Evolutionary conservation across 2,113 vertebrate species (phyloP).

Genomic region (Ifrita kowaldi): DNA sequence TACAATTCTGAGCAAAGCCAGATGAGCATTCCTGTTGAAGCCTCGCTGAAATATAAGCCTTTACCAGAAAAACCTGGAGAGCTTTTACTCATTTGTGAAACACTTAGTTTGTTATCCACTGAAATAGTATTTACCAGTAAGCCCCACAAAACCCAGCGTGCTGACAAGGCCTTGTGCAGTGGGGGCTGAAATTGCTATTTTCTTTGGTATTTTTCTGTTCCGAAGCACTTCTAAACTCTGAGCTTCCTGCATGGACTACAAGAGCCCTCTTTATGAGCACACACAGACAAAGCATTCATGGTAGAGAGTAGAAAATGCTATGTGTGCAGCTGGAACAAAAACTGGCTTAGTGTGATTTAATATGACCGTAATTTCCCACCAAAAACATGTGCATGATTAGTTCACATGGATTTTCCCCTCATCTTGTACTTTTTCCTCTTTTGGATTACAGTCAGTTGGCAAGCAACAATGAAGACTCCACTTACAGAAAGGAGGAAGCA

Average conservation of each 20-base stretch:
- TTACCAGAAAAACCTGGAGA: not conserved
- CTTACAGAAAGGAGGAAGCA: not conserved
- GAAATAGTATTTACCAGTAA: not conserved
- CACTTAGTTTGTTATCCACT: not conserved
- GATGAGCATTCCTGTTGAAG: not conserved
- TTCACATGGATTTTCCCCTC: not conserved
- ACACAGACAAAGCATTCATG: slow-evolving; percentile 4
- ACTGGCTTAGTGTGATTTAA: not conserved
- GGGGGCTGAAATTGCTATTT: not conserved
- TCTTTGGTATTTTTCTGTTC: not conserved
- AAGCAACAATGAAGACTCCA: not conserved
- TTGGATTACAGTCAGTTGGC: not conserved
- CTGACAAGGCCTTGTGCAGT: not conserved
- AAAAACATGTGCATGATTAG: not conserved
- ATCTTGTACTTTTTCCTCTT: not conserved
- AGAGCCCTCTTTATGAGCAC: not conserved
- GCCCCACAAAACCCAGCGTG: not conserved
- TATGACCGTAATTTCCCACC: not conserved
- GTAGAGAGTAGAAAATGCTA: slow-evolving; percentile 5
- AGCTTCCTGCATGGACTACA: not conserved
- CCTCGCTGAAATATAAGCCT: not conserved
- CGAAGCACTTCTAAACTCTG: not conserved
- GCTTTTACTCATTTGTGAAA: not conserved
- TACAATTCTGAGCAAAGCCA: not conserved
- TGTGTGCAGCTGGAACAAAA: slow-evolving; percentile 26